Evolutionary conservation across 2,113 vertebrate genomes (phyloP), one percentile per base, ranked within the genome.

Genomic region (Oncorhynchus masou): DNA sequence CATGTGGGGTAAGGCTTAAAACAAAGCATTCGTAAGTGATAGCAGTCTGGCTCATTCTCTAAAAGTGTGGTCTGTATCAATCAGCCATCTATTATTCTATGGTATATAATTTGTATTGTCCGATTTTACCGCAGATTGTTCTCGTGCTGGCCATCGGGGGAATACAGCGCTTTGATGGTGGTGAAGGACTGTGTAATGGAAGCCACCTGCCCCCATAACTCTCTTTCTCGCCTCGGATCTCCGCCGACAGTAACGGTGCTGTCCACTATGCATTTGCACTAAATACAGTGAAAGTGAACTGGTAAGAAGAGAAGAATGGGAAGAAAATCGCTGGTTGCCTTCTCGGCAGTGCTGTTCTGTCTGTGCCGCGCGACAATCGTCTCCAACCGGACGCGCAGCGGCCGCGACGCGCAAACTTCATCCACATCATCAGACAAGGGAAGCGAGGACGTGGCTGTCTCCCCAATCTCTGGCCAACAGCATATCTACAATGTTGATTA

Each of bases 301-400:
- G 59, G 74, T 31, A 71, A 29, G 60, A 75, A 48, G 74, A 67
- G 74, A 73, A 24, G 68, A 83, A 93, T 91, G 90, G 88, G 81
- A 75, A 76, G 71, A 74, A 85, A 77, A 71, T 81, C 81, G 16
- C 68, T 90, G 76, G 64, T 91, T 85, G 86, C 79, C 75, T 77
- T 90, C 1, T 87, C 82, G 75, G 84, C 81, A 4, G 75, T 91
- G 45, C 71, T 91, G 70, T 79, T 91, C 64, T 86, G 86, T 80
- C 74, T 84, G n/a, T 84, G 87, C 24, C 80, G 79, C 20, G 84
- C 79, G 78, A 77, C 82, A 62, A 80, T 79, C 68, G 81, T 75
- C 34, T 78, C 80, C 62, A 73, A 77, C 78, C 68, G 74, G 70
- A 75, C 77, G 75, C 64, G 82, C 39, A 9, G 39, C 39, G 8